Evolutionary conservation across 2,888 invertebrate genomes (phyloP).

Genomic region (Archaeoteleia sp.): DNA sequence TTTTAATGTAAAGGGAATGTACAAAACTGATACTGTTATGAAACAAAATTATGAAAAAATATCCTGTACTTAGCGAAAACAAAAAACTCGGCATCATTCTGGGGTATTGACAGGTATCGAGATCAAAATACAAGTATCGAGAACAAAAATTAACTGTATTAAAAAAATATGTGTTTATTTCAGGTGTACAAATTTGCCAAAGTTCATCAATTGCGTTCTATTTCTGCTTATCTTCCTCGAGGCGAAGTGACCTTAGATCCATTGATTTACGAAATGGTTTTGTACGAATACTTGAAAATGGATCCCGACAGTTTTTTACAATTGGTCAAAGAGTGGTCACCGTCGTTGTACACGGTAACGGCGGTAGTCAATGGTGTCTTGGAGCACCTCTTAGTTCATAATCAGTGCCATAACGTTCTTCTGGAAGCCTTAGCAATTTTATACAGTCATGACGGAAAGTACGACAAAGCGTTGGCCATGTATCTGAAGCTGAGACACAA

Average conservation of each 20-base stretch:
- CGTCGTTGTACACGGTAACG: constrained; percentile 86
- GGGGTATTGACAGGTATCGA: too few species aligned
- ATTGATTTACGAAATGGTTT: constrained; percentile 94
- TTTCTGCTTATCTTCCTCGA: constrained; percentile 85
- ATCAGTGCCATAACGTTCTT: constrained; percentile 83
- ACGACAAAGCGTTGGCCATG: constrained; percentile 93
- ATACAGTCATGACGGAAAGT: constrained; percentile 90
- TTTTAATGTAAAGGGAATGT: too few species aligned
- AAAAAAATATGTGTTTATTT: too few species aligned
- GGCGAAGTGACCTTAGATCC: constrained; percentile 79
- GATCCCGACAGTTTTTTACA: constrained; percentile 89
- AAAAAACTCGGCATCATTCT: too few species aligned
- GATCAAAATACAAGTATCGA: too few species aligned
- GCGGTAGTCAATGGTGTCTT: constrained; percentile 91
- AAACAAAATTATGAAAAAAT: too few species aligned
- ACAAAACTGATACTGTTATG: too few species aligned
- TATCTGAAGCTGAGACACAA: constrained; percentile 92
- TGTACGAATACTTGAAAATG: constrained; percentile 91
- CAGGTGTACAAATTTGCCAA: constrained; percentile 88
- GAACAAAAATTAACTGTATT: too few species aligned
- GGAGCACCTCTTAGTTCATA: constrained; percentile 84
- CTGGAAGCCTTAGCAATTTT: constrained; percentile 92
- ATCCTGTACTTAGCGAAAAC: too few species aligned
- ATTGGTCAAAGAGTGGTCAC: constrained; percentile 92
- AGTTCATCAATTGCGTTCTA: constrained; percentile 83